These are phyloP conservation scores for Drosophila melanogaster DNA, from an alignment of 1,140 invertebrate species.

Conservation along the genomic window Release_6_plus_ISO1_MT NT_037436.4:7623001-7623500, in stretches of 20 bases:
- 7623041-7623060: no score
- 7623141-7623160: no score
- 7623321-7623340: constrained; percentile 71
- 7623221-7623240: neutral
- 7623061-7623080: no score
- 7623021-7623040: no score
- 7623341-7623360: constrained; percentile 27
- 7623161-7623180: no score
- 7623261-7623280: constrained; percentile 51
- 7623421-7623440: constrained; percentile 47
- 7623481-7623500: constrained; percentile 38
- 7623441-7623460: constrained; percentile 30
- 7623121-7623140: no score
- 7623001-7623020: no score
- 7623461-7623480: constrained; percentile 42
- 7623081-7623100: no score
- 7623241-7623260: constrained; percentile 9
- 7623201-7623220: constrained; percentile 22
- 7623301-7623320: constrained; percentile 60
- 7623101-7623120: no score
- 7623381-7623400: constrained; percentile 40
- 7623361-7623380: constrained; percentile 45
- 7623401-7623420: constrained; percentile 73
- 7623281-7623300: constrained; percentile 76
- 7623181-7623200: no score